Evolutionary conservation across 2,113 vertebrate genomes (phyloP).

Genomic region (Petromus typicus): DNA sequence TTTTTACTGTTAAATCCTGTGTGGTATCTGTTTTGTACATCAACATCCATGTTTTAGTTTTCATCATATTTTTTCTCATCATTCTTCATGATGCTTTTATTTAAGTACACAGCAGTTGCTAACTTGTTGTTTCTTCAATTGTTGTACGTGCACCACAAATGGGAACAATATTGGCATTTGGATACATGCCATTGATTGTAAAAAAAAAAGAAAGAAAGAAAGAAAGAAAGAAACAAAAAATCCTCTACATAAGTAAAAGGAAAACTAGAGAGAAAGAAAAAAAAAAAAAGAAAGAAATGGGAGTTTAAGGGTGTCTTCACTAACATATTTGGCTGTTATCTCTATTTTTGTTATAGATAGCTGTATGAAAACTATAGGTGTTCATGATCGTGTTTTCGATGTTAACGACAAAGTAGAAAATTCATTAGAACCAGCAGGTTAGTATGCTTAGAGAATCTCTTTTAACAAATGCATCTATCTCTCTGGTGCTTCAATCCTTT

Average conservation of each 20-base stretch:
- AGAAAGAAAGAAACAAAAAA: constrained; percentile 65
- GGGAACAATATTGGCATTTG: constrained; percentile 82
- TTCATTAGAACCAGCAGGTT: constrained; percentile 99
- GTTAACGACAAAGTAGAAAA: constrained; percentile 99
- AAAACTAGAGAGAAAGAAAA: constrained; percentile 75
- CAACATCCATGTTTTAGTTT: constrained; percentile 84
- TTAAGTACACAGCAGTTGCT: constrained; percentile 88
- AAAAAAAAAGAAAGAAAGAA: constrained; percentile 75
- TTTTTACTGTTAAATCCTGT: constrained; percentile 83
- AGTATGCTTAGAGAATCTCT: constrained; percentile 97
- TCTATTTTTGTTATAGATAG: constrained; percentile 99
- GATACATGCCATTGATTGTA: constrained; percentile 82
- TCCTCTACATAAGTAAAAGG: constrained; percentile 74
- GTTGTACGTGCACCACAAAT: constrained; percentile 82
- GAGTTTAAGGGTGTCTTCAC: constrained; percentile 90
- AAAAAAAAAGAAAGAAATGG: constrained; percentile 80
- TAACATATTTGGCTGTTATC: constrained; percentile 98
- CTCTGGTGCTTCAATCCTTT: constrained; percentile 85
- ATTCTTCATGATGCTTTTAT: constrained; percentile 88
- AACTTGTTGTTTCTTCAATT: constrained; percentile 90
- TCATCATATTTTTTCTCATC: constrained; percentile 84
- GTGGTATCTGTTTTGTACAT: constrained; percentile 86
- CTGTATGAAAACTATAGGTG: constrained; percentile 99
- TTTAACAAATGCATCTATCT: constrained; percentile 90
- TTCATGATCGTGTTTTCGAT: constrained; percentile 99